A percentile compares a stretch with the other conserved stretches of the same genome.
phyloP scores from a whole-genome alignment of 2,797 vertebrate species.

The Phoeniculus purpureus region DNA sequence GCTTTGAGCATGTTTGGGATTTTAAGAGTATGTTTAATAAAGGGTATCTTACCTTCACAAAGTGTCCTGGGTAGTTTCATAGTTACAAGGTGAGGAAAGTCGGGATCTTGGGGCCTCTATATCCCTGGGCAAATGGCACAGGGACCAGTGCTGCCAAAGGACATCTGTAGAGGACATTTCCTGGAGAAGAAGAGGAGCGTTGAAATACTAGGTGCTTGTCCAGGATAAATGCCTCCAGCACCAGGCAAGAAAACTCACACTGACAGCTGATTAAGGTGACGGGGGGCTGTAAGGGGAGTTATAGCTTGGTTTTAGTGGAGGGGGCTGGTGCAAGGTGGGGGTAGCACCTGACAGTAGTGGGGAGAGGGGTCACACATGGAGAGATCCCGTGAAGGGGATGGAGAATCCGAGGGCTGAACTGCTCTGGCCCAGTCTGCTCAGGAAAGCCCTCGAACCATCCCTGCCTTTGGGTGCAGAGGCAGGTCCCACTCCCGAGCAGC shows the following conservation, averaged over 20 bases:
- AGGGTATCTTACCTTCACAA: background rate
- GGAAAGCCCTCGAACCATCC: fast-evolving
- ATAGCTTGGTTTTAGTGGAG: background rate
- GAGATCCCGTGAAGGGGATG: background rate
- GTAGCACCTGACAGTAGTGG: background rate
- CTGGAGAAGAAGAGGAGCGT: background rate
- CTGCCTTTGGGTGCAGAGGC: background rate
- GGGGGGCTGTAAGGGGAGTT: background rate
- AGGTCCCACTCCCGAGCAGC: background rate
- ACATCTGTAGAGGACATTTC: background rate
- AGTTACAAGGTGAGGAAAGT: background rate
- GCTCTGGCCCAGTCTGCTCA: background rate
- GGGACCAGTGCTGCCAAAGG: background rate
- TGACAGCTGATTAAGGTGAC: background rate
- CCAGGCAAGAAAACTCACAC: background rate
- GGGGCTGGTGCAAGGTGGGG: background rate
- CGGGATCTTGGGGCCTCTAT: fast-evolving
- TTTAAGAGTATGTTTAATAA: slow-evolving; percentile 64
- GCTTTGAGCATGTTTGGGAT: slow-evolving; percentile 59
- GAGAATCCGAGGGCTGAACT: background rate
- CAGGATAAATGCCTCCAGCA: background rate
- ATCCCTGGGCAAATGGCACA: background rate
- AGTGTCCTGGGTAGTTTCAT: fast-evolving
- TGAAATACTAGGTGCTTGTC: background rate
- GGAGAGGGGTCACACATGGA: background rate